Evolutionary conservation across 2,113 vertebrate genomes (phyloP).

Genomic region (Seriola dumerili): DNA sequence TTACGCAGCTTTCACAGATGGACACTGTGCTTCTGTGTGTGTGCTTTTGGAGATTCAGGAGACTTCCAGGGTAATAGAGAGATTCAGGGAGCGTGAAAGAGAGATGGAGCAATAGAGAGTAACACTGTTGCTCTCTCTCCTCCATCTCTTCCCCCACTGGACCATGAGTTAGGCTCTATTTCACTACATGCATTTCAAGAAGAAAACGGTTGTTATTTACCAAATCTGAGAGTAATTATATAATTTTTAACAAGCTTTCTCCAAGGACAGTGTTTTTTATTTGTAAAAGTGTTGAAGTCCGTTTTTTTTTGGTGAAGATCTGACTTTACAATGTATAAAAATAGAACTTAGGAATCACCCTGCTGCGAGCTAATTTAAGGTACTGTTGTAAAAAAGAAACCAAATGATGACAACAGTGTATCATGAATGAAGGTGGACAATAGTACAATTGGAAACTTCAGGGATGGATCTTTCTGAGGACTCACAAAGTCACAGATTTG

Average conservation of each 20-base stretch:
- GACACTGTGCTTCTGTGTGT: conserved; percentile 32
- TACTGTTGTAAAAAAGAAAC: conserved; percentile 5
- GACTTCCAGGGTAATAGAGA: conserved; percentile 63
- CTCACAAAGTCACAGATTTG: neutral
- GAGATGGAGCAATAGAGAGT: conserved; percentile 73
- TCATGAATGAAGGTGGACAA: neutral
- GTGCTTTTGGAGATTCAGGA: conserved; percentile 49
- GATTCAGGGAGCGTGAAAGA: conserved; percentile 72
- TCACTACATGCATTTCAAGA: conserved; percentile 45
- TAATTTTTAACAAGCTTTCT: conserved; percentile 45
- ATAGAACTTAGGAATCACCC: conserved; percentile 36
- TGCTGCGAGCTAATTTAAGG: conserved; percentile 46
- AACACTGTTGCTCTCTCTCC: conserved; percentile 57
- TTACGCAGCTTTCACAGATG: conserved; percentile 20
- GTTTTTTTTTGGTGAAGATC: neutral
- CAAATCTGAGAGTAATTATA: conserved; percentile 49
- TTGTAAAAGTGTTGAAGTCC: conserved; percentile 5
- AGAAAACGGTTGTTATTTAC: conserved; percentile 42
- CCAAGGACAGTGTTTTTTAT: conserved; percentile 19
- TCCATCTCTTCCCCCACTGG: conserved; percentile 45
- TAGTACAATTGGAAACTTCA: neutral
- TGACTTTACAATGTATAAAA: conserved; percentile 38
- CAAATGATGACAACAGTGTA: neutral
- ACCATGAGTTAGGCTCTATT: conserved; percentile 52
- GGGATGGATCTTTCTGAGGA: neutral